phyloP scores from a whole-genome alignment of 2,113 vertebrate species.

The Ptilorrhoa leucosticta region DNA sequence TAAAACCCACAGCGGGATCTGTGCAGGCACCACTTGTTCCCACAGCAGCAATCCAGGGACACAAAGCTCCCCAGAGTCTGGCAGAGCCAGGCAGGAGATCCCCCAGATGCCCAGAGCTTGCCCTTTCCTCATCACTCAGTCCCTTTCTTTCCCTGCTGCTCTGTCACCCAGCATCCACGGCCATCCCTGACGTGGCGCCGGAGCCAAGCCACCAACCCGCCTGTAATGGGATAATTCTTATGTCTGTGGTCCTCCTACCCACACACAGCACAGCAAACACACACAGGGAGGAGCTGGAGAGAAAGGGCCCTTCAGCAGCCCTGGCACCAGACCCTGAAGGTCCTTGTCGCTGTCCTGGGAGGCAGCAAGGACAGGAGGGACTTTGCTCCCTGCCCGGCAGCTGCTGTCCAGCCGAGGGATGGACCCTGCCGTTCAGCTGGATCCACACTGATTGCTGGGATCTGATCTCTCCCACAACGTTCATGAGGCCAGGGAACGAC shows the following conservation, averaged over 20 bases:
- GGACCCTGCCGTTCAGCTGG: background rate
- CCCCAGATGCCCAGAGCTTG: background rate
- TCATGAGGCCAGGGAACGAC: background rate
- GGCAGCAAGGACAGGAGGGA: background rate
- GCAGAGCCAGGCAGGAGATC: background rate
- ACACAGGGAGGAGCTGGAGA: background rate
- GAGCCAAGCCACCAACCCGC: conserved; percentile 35
- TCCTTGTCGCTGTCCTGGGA: background rate
- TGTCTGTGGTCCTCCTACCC: background rate
- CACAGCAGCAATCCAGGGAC: background rate
- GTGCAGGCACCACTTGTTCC: background rate
- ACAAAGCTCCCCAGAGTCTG: background rate
- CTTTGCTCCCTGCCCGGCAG: background rate
- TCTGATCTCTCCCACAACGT: background rate
- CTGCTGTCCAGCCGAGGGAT: background rate
- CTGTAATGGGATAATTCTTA: background rate
- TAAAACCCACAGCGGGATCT: background rate
- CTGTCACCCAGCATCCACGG: background rate
- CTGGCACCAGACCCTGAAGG: background rate
- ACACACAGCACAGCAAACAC: background rate
- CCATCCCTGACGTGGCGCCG: background rate
- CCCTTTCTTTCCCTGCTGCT: background rate
- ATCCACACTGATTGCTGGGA: background rate
- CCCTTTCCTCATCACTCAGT: background rate
- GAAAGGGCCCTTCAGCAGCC: background rate